Evolutionary conservation across 2,113 vertebrate genomes (phyloP).

Genomic region (Sturnus vulgaris): DNA sequence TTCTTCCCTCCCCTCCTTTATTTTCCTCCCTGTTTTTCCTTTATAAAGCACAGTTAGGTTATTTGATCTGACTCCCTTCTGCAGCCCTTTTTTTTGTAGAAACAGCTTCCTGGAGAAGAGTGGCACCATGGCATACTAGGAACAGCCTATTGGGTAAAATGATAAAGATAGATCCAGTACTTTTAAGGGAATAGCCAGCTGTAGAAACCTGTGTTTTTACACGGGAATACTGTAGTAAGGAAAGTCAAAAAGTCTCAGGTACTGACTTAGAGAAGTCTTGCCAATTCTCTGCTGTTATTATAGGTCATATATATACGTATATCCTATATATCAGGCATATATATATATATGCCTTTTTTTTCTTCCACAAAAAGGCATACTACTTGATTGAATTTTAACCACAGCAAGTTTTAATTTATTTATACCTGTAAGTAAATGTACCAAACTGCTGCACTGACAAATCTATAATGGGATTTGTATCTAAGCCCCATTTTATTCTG

Average conservation of each 20-base stretch:
- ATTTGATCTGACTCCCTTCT: background rate
- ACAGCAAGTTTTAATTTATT: background rate
- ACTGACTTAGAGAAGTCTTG: background rate
- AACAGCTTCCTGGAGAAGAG: background rate
- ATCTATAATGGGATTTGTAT: background rate
- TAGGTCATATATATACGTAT: background rate
- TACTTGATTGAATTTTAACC: background rate
- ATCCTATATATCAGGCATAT: background rate
- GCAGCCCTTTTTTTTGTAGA: background rate
- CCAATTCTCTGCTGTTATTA: background rate
- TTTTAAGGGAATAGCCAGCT: background rate
- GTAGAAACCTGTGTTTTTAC: background rate
- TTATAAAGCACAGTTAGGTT: background rate
- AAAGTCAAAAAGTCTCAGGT: background rate
- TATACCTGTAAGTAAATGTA: background rate
- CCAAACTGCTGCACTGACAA: background rate
- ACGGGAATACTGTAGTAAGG: background rate
- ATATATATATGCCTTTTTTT: background rate
- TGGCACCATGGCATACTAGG: background rate
- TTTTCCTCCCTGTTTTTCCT: background rate
- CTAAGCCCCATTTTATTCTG: background rate
- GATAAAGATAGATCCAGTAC: background rate
- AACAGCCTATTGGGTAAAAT: background rate
- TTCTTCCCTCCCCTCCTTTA: fast-evolving
- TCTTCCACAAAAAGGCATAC: background rate